Conservation (phyloP, 2,113 vertebrate species). For the Larimichthys polyactis region DNA sequence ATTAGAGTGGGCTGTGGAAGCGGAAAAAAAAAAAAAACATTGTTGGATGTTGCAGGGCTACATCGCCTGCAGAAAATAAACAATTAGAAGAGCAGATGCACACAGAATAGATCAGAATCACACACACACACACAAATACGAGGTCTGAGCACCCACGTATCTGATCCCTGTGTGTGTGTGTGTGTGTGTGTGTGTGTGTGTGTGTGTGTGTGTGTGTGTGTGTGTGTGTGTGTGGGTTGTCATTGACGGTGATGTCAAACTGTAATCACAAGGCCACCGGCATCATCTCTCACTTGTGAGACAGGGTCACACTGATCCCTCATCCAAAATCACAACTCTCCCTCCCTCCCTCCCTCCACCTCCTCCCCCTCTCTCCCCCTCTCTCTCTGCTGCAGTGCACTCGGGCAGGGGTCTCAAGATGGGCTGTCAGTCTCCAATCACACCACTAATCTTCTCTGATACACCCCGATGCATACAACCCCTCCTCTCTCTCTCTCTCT, state of each 20-base stretch:
- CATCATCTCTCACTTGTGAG: slow-evolving; percentile 31
- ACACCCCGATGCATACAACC: slow-evolving; percentile 34
- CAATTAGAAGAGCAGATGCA: slow-evolving; percentile 25
- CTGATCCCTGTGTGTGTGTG: background rate
- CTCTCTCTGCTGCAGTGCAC: slow-evolving; percentile 71
- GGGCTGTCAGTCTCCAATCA: slow-evolving; percentile 65
- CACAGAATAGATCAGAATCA: background rate
- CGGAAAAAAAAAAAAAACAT: background rate
- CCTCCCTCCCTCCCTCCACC: background rate
- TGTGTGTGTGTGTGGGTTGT: background rate
- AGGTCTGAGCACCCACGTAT: background rate
- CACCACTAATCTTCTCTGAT: slow-evolving; percentile 51
- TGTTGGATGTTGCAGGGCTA: slow-evolving; percentile 45
- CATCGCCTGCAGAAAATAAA: slow-evolving; percentile 48
- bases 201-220: too few relatives aligned
- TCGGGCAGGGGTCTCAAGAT: slow-evolving; percentile 51
- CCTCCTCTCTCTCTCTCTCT: background rate
- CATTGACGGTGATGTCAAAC: slow-evolving; percentile 26
- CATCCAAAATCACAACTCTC: background rate
- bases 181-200: too few relatives aligned
- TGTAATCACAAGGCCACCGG: slow-evolving; percentile 17
- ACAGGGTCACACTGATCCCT: slow-evolving; percentile 46
- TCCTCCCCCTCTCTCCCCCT: background rate
- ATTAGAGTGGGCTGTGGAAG: slow-evolving; percentile 69
- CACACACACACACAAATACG: background rate